A percentile compares a stretch with the other conserved stretches of the same genome.
Conservation (phyloP, 1,140 invertebrate species). For the Drosophila paulistorum region DNA sequence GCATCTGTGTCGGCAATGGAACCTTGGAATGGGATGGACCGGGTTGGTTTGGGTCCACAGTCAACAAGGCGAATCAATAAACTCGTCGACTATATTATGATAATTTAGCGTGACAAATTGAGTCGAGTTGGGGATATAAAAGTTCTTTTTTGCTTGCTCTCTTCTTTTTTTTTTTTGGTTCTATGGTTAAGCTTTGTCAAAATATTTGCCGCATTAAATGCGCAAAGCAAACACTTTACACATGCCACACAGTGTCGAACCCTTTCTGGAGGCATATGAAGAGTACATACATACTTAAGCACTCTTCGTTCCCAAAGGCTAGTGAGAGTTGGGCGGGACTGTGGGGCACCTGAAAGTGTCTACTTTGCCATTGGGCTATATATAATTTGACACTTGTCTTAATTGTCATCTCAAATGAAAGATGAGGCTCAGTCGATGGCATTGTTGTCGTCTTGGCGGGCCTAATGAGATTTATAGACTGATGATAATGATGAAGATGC, state of each 20-base stretch:
- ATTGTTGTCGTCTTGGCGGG: slow-evolving; percentile 46
- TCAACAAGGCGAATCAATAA: slow-evolving; percentile 76
- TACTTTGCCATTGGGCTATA: slow-evolving; percentile 45
- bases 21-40: slow-evolving; percentile 31
- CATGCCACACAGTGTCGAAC: slow-evolving; percentile 57
- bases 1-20: slow-evolving; percentile 56
- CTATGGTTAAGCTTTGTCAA: slow-evolving; percentile 55
- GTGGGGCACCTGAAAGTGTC: slow-evolving; percentile 28
- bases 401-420: slow-evolving; percentile 63
- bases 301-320: neutral
- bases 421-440: slow-evolving; percentile 37
- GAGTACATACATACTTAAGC: neutral
- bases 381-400: slow-evolving; percentile 76
- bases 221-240: slow-evolving; percentile 75
- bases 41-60: slow-evolving; percentile 38
- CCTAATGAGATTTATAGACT: slow-evolving; percentile 68
- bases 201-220: slow-evolving; percentile 77
- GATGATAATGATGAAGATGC: slow-evolving; percentile 16
- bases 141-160: neutral
- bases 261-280: slow-evolving; percentile 22
- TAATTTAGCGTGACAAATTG: slow-evolving; percentile 71
- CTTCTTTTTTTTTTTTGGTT: neutral
- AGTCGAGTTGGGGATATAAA: slow-evolving; percentile 14
- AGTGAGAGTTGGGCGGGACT: slow-evolving; percentile 26
- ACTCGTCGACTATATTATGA: slow-evolving; percentile 66